These are phyloP conservation scores for Caerostris darwini DNA, from an alignment of 1,140 invertebrate species.

Conservation along the genomic window DNA sequence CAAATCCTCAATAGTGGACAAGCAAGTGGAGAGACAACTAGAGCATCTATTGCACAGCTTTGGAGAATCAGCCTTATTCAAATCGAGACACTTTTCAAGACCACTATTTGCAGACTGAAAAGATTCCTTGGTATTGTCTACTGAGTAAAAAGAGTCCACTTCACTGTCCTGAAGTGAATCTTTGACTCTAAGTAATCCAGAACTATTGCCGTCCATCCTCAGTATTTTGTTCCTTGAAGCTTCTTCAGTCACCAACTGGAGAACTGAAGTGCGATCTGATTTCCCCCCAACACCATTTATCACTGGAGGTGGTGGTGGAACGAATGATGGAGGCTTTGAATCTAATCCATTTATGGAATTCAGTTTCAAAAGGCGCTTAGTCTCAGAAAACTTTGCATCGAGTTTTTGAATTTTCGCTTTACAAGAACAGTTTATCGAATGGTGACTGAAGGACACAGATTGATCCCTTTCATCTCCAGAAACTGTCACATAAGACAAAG, in stretches of 20 bases:
- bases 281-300: not conserved
- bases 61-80: not conserved
- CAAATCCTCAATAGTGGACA: conserved; percentile 47
- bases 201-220: not conserved
- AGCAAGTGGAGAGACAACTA: not conserved
- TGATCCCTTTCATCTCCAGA: not conserved
- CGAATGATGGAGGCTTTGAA: conserved; percentile 46
- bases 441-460: not conserved
- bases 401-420: conserved; percentile 43
- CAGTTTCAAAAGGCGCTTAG: not conserved
- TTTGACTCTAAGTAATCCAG: not conserved
- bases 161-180: conserved; percentile 39
- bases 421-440: conserved; percentile 32
- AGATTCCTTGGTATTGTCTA: conserved; percentile 11
- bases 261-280: not conserved
- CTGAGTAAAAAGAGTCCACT: not conserved
- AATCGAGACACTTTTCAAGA: not conserved
- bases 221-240: not conserved
- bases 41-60: conserved; percentile 35
- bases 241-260: not conserved
- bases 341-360: conserved; percentile 59
- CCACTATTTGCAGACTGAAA: not conserved
- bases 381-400: conserved; percentile 25
- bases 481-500: not conserved
- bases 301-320: conserved; percentile 36